Percentiles rank a stretch among this genome's conserved stretches.
Evolutionary conservation across 2,888 invertebrate genomes (phyloP).

Genomic region (Craniophora ligustri): DNA sequence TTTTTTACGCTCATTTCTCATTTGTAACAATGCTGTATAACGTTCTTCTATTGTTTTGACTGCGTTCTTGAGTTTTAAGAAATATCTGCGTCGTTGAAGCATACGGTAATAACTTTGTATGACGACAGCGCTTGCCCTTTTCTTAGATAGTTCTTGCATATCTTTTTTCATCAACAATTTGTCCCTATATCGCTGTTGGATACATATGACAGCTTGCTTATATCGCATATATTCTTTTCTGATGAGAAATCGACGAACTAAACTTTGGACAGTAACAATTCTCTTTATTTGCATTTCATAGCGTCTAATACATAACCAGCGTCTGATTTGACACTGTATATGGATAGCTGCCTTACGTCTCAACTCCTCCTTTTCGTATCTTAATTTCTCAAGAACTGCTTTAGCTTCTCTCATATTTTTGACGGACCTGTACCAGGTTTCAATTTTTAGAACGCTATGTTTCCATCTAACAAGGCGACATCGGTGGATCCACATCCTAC

Average conservation of each 20-base stretch:
- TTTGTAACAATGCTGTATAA: conserved; percentile 69
- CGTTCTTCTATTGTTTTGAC: conserved; percentile 63
- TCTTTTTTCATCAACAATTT: conserved; percentile 74
- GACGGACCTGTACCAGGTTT: conserved; percentile 82
- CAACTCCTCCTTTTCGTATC: conserved; percentile 61
- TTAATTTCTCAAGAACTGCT: conserved; percentile 60
- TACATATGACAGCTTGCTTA: conserved; percentile 61
- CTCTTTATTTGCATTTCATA: conserved; percentile 62
- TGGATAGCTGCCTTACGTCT: conserved; percentile 65
- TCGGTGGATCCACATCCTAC: conserved; percentile 75
- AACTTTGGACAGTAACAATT: conserved; percentile 69
- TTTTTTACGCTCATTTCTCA: conserved; percentile 69
- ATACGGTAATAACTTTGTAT: conserved; percentile 84
- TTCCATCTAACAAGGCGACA: conserved; percentile 68
- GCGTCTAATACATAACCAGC: conserved; percentile 71
- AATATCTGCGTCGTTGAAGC: conserved; percentile 61
- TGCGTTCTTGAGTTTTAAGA: conserved; percentile 64
- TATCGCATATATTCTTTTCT: conserved; percentile 65
- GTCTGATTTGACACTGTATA: conserved; percentile 71
- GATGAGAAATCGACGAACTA: conserved; percentile 66
- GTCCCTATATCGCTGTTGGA: conserved; percentile 80
- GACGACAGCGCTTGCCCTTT: conserved; percentile 63
- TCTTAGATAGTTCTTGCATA: conserved; percentile 60
- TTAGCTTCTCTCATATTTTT: conserved; percentile 69
- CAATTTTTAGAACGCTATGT: conserved; percentile 82